Conservation (phyloP, 2,888 invertebrate genomes). For the Stegophylla sp. region DNA sequence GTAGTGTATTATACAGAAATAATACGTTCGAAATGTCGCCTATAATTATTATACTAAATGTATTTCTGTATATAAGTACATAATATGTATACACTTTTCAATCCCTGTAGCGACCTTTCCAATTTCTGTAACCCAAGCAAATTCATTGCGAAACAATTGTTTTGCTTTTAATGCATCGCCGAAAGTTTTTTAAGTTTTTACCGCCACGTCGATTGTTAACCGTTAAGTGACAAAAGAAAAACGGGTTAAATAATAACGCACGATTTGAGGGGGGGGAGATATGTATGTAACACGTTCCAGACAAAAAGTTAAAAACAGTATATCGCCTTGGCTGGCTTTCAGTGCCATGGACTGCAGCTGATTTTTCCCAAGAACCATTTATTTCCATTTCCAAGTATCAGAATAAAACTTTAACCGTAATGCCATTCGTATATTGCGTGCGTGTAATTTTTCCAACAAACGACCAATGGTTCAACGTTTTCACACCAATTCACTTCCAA, state of each 20-base stretch:
- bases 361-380: conserved; percentile 17
- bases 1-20: too few species aligned
- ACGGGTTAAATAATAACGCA: not conserved
- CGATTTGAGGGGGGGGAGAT: not conserved
- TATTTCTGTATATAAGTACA: too few species aligned
- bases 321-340: not conserved
- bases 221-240: not conserved
- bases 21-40: too few species aligned
- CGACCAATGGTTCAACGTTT: not conserved
- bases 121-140: too few species aligned
- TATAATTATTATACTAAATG: too few species aligned
- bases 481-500: too few species aligned
- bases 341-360: not conserved
- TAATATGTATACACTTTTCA: too few species aligned
- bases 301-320: conserved; percentile 17
- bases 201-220: not conserved
- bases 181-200: not conserved
- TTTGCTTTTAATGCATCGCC: not conserved
- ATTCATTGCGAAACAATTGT: not conserved
- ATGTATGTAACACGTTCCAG: not conserved
- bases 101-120: too few species aligned
- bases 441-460: conserved; percentile 19
- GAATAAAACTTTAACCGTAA: conserved; percentile 10
- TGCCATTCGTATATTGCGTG: not conserved
- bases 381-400: not conserved